Percentiles rank a stretch among this genome's conserved stretches.
phyloP scores from a whole-genome alignment of 2,888 invertebrate species.

The Tortrix viridana region DNA sequence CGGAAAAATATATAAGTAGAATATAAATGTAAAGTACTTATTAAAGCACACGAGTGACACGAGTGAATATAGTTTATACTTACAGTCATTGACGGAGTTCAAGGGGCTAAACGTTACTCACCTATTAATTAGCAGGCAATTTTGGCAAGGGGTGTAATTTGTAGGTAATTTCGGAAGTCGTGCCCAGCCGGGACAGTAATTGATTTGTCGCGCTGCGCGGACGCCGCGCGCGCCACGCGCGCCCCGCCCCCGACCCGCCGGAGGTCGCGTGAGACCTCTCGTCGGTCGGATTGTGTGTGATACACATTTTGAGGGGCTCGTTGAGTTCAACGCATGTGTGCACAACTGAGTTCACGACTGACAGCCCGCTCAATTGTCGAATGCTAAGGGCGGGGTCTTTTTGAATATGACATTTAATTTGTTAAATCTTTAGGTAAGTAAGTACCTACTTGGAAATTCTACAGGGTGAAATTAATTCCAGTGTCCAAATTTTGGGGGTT shows the following conservation, averaged over 20 bases:
- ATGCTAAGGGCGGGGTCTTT: background rate
- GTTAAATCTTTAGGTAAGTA: too few relatives aligned
- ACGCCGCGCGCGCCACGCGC: conserved; percentile 53
- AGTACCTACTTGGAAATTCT: too few relatives aligned
- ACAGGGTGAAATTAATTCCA: too few relatives aligned
- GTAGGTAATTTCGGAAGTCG: conserved; percentile 77
- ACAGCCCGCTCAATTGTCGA: conserved; percentile 26
- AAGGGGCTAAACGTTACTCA: conserved; percentile 44
- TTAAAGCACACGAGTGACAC: too few relatives aligned
- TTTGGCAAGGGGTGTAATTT: conserved; percentile 71
- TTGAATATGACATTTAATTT: too few relatives aligned
- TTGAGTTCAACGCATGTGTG: conserved; percentile 38
- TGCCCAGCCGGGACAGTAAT: conserved; percentile 71
- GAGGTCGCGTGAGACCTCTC: conserved; percentile 64
- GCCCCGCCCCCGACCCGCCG: conserved; percentile 57
- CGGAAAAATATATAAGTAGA: too few relatives aligned
- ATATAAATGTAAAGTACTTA: too few relatives aligned
- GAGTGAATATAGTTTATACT: background rate
- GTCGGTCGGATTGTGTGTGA: conserved; percentile 44
- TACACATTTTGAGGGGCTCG: conserved; percentile 22
- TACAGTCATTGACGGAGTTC: conserved; percentile 8
- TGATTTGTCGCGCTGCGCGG: conserved; percentile 75
- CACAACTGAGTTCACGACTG: conserved; percentile 33
- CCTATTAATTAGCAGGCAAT: conserved; percentile 73
- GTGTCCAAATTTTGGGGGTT: too few relatives aligned